Evolutionary conservation across 2,888 invertebrate species (phyloP).

Genomic region (Myathropa florea): DNA sequence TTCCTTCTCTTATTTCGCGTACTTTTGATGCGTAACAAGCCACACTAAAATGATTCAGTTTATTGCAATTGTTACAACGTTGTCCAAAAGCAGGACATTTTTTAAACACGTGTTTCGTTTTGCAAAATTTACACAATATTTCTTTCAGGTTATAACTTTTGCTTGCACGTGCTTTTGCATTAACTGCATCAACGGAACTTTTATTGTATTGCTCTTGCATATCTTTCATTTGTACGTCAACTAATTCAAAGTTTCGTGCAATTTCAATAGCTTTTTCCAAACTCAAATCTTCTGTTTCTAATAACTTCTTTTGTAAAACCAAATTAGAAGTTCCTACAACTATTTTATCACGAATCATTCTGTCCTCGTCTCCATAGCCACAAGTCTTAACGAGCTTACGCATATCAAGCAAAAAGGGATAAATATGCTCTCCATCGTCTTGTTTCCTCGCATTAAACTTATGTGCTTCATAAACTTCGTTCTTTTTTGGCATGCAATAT

Average conservation of each 20-base stretch:
- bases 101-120: neutral
- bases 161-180: conserved; percentile 2
- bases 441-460: too few species aligned
- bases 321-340: neutral
- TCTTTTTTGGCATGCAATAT: too few species aligned
- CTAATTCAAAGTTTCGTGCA: conserved; percentile 26
- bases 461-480: too few species aligned
- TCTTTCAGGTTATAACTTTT: conserved; percentile 12
- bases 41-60: too few species aligned
- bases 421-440: too few species aligned
- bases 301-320: conserved; percentile 39
- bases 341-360: neutral
- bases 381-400: too few species aligned
- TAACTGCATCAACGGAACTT: neutral
- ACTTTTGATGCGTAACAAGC: neutral
- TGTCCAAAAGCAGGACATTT: too few species aligned
- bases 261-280: conserved; percentile 33
- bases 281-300: conserved; percentile 33
- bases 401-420: too few species aligned
- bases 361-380: neutral
- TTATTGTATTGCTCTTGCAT: conserved; percentile 43
- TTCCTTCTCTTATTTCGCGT: neutral
- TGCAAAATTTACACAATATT: neutral
- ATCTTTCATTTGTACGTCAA: conserved; percentile 51
- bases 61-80: too few species aligned